Conservation (phyloP, 2,797 vertebrate genomes). For the Anolis apletophallus region DNA sequence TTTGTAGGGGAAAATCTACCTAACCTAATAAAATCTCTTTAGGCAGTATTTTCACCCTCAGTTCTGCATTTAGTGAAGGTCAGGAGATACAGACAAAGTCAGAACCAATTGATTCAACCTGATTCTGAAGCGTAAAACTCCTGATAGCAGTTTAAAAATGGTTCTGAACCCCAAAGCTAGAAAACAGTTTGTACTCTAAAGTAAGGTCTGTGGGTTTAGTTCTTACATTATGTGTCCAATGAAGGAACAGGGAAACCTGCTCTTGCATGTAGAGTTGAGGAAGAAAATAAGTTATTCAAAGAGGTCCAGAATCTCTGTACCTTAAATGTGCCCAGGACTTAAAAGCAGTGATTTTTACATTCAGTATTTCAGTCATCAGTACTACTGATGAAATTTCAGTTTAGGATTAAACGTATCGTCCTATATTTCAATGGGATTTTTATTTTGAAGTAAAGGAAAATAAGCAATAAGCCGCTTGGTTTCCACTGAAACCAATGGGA, state of each 20-base stretch:
- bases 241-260: background rate
- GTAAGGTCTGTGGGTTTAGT: background rate
- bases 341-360: conserved; percentile 32
- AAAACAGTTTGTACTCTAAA: background rate
- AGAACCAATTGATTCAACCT: background rate
- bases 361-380: conserved; percentile 43
- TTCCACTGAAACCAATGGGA: conserved; percentile 30
- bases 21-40: background rate
- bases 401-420: conserved; percentile 25
- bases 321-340: conserved; percentile 25
- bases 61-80: background rate
- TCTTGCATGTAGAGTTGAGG: background rate
- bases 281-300: background rate
- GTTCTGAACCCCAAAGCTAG: background rate
- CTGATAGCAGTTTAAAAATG: background rate
- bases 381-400: conserved; percentile 46
- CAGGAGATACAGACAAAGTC: background rate
- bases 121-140: background rate
- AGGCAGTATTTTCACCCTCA: background rate
- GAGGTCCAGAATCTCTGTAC: conserved; percentile 36
- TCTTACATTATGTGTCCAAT: background rate
- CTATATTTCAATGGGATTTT: conserved; percentile 36
- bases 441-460: conserved; percentile 16
- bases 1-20: conserved; percentile 21
- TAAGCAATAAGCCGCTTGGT: conserved; percentile 32